A percentile compares a stretch with the other conserved stretches of the same genome.
These are phyloP conservation scores for Notocelia uddmanniana DNA, from an alignment of 2,888 invertebrate genomes.

Conservation along the genomic window DNA sequence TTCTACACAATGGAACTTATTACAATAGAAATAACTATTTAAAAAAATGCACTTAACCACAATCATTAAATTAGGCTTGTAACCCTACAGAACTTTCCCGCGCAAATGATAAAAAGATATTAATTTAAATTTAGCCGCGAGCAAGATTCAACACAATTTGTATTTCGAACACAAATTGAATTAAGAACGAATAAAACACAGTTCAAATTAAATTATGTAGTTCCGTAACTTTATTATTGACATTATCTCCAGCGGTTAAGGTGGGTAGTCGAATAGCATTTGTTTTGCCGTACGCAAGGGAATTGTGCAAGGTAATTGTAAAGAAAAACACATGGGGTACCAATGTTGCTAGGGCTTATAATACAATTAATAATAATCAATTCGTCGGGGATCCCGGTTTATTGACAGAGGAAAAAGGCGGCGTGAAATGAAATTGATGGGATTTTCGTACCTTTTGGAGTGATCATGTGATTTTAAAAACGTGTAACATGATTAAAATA, in stretches of 20 bases:
- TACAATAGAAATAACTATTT: constrained; percentile 2
- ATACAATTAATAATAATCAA: constrained; percentile 82
- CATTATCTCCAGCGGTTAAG: constrained; percentile 48
- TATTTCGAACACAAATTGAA: constrained; percentile 75
- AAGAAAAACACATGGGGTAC: constrained; percentile 83
- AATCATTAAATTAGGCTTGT: constrained; percentile 30
- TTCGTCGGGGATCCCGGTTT: constrained; percentile 67
- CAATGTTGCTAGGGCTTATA: constrained; percentile 69
- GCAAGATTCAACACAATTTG: constrained; percentile 74
- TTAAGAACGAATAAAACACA: constrained; percentile 65
- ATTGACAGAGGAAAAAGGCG: constrained; percentile 53
- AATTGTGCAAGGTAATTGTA: constrained; percentile 73
- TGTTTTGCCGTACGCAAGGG: constrained; percentile 53
- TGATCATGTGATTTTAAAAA: neutral
- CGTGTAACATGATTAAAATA: neutral
- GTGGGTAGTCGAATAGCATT: constrained; percentile 51
- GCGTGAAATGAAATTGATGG: constrained; percentile 47
- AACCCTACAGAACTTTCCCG: constrained; percentile 68
- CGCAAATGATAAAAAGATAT: constrained; percentile 72
- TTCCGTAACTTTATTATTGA: constrained; percentile 16
- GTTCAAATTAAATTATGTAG: constrained; percentile 28
- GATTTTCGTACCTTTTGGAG: constrained; percentile 27
- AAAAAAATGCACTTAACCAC: constrained; percentile 19
- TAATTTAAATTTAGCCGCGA: constrained; percentile 75
- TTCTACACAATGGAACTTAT: neutral